A percentile compares a stretch with the other conserved stretches of the same genome.
Conservation (phyloP, 2,113 vertebrate genomes). For the Aptenodytes patagonicus region DNA sequence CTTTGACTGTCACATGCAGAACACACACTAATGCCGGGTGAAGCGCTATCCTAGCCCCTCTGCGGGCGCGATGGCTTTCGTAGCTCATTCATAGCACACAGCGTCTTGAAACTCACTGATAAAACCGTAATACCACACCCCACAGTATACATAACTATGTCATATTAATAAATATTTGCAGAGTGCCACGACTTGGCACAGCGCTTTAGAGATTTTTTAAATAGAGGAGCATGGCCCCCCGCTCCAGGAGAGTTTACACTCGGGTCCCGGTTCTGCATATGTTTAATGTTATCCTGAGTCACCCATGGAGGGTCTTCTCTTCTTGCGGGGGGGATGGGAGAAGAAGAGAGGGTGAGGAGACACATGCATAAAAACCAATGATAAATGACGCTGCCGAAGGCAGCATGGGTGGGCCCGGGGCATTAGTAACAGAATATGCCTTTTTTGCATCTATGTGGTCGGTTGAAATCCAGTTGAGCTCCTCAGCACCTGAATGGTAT, state of each 20-base stretch:
- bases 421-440: background rate
- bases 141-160: background rate
- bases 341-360: background rate
- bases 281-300: background rate
- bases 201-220: background rate
- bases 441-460: background rate
- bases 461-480: background rate
- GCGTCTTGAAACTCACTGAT: background rate
- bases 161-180: conserved; percentile 22
- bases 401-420: background rate
- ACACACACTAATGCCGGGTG: background rate
- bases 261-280: background rate
- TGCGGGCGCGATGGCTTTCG: background rate
- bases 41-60: background rate
- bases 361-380: background rate
- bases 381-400: background rate
- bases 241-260: background rate
- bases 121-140: background rate
- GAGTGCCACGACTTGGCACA: background rate
- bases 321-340: background rate
- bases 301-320: background rate
- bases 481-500: background rate
- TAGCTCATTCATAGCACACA: background rate
- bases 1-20: background rate
- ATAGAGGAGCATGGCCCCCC: background rate